These are phyloP conservation scores for Hypothenemus hampei DNA, from an alignment of 1,140 invertebrate species.

Conservation along the genomic window DNA sequence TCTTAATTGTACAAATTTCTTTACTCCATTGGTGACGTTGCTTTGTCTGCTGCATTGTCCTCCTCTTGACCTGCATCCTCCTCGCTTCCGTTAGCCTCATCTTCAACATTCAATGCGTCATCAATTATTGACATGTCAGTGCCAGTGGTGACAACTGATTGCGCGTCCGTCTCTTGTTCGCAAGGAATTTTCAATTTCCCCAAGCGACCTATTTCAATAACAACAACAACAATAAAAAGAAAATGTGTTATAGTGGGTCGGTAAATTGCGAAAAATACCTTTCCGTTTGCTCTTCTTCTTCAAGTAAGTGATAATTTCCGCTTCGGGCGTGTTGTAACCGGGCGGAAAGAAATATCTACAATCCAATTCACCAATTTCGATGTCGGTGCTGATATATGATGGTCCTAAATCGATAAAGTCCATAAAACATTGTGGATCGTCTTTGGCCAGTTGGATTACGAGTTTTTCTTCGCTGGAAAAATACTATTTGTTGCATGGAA, in stretches of 20 bases:
- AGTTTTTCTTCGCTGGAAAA: conserved; percentile 55
- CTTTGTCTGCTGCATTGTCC: conserved; percentile 32
- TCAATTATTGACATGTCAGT: conserved; percentile 8
- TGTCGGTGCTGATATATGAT: conserved; percentile 55
- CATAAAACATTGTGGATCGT: conserved; percentile 46
- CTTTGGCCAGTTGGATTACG: conserved; percentile 54
- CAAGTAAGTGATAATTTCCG: conserved; percentile 31
- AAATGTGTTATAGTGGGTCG: no score
- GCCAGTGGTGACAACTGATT: conserved; percentile 9
- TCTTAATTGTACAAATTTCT: no score
- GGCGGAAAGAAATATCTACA: conserved; percentile 56
- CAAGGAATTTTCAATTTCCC: not conserved
- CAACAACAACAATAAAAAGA: not conserved
- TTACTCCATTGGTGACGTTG: conserved; percentile 38
- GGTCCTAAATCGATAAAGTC: conserved; percentile 52
- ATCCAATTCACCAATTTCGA: conserved; percentile 53
- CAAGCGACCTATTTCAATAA: conserved; percentile 3
- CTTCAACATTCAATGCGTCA: conserved; percentile 2
- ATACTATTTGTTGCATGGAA: not conserved
- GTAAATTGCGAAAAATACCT: not conserved
- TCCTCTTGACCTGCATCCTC: conserved; percentile 18
- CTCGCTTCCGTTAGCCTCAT: conserved; percentile 10
- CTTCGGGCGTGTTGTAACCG: conserved; percentile 48
- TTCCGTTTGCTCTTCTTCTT: conserved; percentile 35
- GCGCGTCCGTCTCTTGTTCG: conserved; percentile 6